Evolutionary conservation across 2,113 vertebrate genomes (phyloP).

Genomic region (Grammomys surdaster): DNA sequence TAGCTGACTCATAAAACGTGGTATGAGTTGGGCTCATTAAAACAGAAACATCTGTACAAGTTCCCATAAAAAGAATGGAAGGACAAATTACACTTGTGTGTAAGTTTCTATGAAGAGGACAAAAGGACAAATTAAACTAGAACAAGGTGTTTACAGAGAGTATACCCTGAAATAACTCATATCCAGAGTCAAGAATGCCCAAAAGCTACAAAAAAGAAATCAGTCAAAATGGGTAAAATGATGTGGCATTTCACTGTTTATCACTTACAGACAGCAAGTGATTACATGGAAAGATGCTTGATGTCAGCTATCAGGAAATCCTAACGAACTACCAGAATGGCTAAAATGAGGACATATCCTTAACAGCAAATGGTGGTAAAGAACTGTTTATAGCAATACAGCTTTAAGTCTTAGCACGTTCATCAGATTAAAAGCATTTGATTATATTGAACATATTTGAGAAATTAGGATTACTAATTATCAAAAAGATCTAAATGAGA

Average conservation of each 20-base stretch:
- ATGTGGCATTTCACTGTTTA: background rate
- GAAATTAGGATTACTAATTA: slow-evolving; percentile 50
- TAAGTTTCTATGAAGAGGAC: background rate
- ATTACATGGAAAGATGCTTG: background rate
- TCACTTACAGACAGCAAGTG: background rate
- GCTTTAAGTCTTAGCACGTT: background rate
- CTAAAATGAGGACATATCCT: background rate
- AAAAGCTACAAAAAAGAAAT: background rate
- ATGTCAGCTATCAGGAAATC: background rate
- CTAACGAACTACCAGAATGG: background rate
- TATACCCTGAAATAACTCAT: background rate
- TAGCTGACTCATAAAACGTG: background rate
- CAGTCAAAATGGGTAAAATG: background rate
- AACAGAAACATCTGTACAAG: background rate
- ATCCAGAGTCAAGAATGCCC: background rate
- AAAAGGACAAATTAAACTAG: background rate
- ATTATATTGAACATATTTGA: slow-evolving; percentile 16
- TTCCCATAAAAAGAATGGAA: background rate
- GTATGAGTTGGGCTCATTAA: background rate
- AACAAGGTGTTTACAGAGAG: background rate
- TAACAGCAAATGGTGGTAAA: background rate
- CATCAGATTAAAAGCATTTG: slow-evolving; percentile 56
- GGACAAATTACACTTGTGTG: background rate
- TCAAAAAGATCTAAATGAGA: slow-evolving; percentile 53
- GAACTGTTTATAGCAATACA: slow-evolving; percentile 3